These are phyloP conservation scores for Drosophila leontia DNA, from an alignment of 1,140 invertebrate species.

Conservation along the genomic window DNA sequence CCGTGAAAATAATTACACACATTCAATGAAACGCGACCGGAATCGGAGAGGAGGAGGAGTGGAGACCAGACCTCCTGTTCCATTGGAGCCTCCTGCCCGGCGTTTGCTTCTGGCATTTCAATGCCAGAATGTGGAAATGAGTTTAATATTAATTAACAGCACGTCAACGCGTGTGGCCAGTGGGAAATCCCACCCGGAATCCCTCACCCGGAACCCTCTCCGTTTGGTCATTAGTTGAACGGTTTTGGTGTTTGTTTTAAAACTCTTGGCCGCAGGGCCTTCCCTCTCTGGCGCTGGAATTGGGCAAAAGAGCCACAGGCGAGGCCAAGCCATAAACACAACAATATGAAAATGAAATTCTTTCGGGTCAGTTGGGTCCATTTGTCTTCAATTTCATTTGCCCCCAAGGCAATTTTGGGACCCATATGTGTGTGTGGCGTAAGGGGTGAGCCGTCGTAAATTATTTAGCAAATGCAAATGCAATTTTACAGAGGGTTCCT, in stretches of 20 bases:
- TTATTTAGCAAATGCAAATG: constrained; percentile 73
- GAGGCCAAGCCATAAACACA: constrained; percentile 47
- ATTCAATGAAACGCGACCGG: constrained; percentile 72
- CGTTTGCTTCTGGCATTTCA: constrained; percentile 69
- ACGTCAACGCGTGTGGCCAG: constrained; percentile 47
- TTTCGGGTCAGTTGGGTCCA: constrained; percentile 37
- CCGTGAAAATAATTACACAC: constrained; percentile 78
- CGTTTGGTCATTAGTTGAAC: constrained; percentile 28
- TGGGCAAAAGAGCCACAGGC: constrained; percentile 6
- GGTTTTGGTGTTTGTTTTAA: constrained; percentile 44
- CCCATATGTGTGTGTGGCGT: constrained; percentile 37
- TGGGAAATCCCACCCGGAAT: constrained; percentile 10
- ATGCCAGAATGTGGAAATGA: constrained; percentile 68
- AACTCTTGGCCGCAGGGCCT: constrained; percentile 24
- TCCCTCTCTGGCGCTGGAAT: constrained; percentile 1
- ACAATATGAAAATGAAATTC: constrained; percentile 62
- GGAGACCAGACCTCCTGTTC: too few relatives aligned
- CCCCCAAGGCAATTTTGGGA: constrained; percentile 42
- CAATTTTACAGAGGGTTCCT: constrained; percentile 30
- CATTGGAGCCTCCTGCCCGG: neutral
- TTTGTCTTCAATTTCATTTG: constrained; percentile 68
- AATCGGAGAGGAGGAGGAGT: constrained; percentile 36
- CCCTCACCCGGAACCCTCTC: neutral
- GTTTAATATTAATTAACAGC: constrained; percentile 79
- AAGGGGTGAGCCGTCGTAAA: constrained; percentile 26